phyloP scores from a whole-genome alignment of 1,140 invertebrate genomes.

The Diuraphis noxia region DNA sequence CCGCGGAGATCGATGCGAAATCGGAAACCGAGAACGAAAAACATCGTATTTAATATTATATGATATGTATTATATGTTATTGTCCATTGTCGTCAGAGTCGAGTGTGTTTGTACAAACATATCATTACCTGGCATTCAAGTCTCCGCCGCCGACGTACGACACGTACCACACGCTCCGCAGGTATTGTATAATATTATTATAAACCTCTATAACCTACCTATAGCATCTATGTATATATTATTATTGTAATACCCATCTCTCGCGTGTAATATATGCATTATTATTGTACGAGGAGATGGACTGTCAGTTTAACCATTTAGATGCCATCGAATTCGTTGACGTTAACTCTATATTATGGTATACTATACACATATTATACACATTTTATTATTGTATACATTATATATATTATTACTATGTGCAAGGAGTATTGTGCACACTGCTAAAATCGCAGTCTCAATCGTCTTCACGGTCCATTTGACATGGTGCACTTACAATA shows the following conservation, averaged over 20 bases:
- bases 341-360: not conserved
- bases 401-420: not conserved
- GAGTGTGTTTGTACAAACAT: constrained; percentile 47
- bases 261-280: not conserved
- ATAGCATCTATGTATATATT: no score
- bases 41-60: not conserved
- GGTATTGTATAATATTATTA: not conserved
- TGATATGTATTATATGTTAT: not conserved
- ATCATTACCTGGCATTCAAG: constrained; percentile 34
- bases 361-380: not conserved
- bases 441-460: not conserved
- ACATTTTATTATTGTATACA: no score
- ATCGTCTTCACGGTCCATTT: not conserved
- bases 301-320: constrained; percentile 15
- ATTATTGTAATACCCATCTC: not conserved
- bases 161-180: constrained; percentile 9
- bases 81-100: constrained; percentile 34
- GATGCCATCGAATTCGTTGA: not conserved
- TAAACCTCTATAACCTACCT: not conserved
- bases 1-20: constrained; percentile 8
- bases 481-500: not conserved
- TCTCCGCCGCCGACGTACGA: constrained; percentile 26
- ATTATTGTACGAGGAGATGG: not conserved
- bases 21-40: constrained; percentile 48
- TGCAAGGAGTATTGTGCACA: not conserved